A percentile compares a stretch with the other conserved stretches of the same genome.
These are phyloP conservation scores for Dryobates pubescens DNA, from an alignment of 2,797 vertebrate genomes.

Conservation along the genomic window DNA sequence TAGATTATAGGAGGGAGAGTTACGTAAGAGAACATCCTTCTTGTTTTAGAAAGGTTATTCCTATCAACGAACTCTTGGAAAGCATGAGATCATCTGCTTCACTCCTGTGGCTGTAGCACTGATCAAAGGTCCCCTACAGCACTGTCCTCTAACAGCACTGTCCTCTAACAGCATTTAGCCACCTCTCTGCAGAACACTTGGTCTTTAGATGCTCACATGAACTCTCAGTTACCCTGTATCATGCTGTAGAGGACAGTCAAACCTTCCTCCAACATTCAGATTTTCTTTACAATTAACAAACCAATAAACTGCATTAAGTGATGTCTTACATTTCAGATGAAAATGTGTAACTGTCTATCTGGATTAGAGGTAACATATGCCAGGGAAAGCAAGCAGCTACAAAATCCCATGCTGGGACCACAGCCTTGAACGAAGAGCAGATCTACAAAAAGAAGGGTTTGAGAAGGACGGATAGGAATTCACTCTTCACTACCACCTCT, in stretches of 20 bases:
- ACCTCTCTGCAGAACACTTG: neutral
- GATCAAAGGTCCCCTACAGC: neutral
- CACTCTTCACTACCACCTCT: neutral
- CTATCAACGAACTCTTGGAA: neutral
- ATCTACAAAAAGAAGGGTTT: neutral
- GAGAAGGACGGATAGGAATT: neutral
- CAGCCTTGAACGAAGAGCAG: neutral
- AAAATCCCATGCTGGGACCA: neutral
- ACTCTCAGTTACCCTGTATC: neutral
- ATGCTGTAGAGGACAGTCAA: neutral
- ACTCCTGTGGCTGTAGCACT: neutral
- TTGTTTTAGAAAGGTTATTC: neutral
- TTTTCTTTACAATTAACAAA: neutral
- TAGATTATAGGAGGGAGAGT: neutral
- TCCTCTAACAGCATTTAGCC: neutral
- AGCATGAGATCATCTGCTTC: neutral
- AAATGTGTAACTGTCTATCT: neutral
- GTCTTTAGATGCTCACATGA: neutral
- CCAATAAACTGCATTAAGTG: neutral
- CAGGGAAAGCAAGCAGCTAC: neutral
- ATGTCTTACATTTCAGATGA: neutral
- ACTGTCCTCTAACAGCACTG: neutral
- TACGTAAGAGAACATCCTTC: neutral
- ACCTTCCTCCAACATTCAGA: neutral
- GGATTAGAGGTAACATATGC: neutral